A percentile compares a stretch with the other conserved stretches of the same genome.
These are phyloP conservation scores for Anoura caudifer DNA, from an alignment of 2,113 vertebrate species.

Conservation along the genomic window DNA sequence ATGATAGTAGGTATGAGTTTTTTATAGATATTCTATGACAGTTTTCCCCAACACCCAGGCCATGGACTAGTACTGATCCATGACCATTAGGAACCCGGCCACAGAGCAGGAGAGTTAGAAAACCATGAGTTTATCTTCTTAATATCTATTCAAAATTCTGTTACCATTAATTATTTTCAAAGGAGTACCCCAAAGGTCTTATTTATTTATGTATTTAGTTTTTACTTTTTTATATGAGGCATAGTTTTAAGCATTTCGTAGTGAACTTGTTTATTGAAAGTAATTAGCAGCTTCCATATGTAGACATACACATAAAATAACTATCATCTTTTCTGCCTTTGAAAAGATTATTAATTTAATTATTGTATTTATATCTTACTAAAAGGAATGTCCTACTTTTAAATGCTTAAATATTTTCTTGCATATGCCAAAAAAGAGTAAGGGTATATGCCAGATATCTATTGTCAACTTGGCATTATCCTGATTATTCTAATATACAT, in stretches of 20 bases:
- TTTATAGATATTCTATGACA: not conserved
- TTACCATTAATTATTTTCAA: slow-evolving; percentile 40
- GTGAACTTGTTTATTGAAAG: not conserved
- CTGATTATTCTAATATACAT: not conserved
- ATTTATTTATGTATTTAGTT: slow-evolving; percentile 9
- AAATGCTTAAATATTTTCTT: not conserved
- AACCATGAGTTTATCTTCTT: not conserved
- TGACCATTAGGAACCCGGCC: too few relatives aligned
- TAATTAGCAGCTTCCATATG: not conserved
- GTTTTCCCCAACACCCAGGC: too few relatives aligned
- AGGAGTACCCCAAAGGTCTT: not conserved
- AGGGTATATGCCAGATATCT: not conserved
- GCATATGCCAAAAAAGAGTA: slow-evolving; percentile 13
- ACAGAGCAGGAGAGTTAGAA: not conserved
- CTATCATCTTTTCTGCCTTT: not conserved
- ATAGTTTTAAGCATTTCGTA: not conserved
- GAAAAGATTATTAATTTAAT: not conserved
- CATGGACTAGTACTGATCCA: too few relatives aligned
- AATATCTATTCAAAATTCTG: not conserved
- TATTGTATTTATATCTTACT: slow-evolving; percentile 4
- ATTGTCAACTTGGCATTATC: not conserved
- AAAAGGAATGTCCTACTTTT: not conserved
- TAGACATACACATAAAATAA: not conserved
- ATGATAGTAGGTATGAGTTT: not conserved
- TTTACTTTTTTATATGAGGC: not conserved